phyloP scores from a whole-genome alignment of 2,113 vertebrate species.

The Rhea americana region DNA sequence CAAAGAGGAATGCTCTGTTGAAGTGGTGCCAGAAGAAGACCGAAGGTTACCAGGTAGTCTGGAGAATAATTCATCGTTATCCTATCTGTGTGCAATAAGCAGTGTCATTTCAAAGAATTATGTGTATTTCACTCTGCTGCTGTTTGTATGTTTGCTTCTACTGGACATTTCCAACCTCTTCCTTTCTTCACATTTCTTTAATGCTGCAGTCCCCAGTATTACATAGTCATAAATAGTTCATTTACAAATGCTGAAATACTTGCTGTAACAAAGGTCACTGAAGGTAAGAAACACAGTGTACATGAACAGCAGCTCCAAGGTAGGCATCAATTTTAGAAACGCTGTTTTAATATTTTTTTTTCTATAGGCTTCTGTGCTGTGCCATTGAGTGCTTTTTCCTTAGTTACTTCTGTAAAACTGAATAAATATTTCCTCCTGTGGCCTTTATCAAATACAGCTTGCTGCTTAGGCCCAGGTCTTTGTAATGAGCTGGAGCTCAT shows the following conservation, averaged over 20 bases:
- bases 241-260: background rate
- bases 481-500: background rate
- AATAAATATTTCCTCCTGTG: background rate
- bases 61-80: background rate
- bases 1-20: conserved; percentile 95
- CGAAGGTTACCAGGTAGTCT: conserved; percentile 91
- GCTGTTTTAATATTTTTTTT: background rate
- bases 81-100: accelerated
- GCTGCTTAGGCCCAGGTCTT: background rate
- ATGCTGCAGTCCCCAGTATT: background rate
- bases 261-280: background rate
- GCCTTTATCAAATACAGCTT: background rate
- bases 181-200: background rate
- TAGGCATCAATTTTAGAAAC: background rate
- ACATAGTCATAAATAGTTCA: background rate
- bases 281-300: background rate
- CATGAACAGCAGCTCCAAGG: background rate
- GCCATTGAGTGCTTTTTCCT: background rate
- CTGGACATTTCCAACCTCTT: background rate
- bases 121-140: background rate
- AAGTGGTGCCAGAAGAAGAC: conserved; percentile 99
- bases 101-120: background rate
- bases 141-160: background rate
- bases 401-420: background rate
- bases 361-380: background rate